A percentile compares a stretch with the other conserved stretches of the same genome.
These are phyloP conservation scores for Polyergus mexicanus DNA, from an alignment of 1,140 invertebrate genomes.

Conservation along the genomic window DNA sequence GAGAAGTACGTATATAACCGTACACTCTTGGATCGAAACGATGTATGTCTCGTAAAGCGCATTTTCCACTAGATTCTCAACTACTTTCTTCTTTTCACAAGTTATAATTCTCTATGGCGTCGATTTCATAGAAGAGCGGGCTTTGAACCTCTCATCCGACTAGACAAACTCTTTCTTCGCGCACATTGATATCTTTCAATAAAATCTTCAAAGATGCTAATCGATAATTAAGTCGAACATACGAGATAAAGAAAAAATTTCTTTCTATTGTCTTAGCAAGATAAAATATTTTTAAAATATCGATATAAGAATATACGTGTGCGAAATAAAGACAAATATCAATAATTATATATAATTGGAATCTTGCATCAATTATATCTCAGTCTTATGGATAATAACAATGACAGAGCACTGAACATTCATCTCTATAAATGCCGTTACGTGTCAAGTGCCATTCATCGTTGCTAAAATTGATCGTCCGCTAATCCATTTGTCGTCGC, in stretches of 20 bases:
- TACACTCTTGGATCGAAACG: slow-evolving; percentile 63
- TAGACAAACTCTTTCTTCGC: not conserved
- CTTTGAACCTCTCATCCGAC: slow-evolving; percentile 19
- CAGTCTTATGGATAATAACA: not conserved
- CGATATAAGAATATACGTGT: not conserved
- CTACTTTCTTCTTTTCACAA: slow-evolving; percentile 27
- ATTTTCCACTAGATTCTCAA: slow-evolving; percentile 62
- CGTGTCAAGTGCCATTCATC: not conserved
- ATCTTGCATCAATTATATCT: not conserved
- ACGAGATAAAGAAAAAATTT: not conserved
- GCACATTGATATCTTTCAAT: not conserved
- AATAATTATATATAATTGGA: not conserved
- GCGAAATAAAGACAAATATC: not conserved
- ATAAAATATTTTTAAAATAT: not conserved
- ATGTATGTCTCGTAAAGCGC: slow-evolving; percentile 65
- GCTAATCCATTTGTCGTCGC: slow-evolving; percentile 18
- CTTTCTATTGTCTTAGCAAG: not conserved
- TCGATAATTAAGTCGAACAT: slow-evolving; percentile 1
- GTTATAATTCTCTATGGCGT: slow-evolving; percentile 34
- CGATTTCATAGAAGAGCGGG: not conserved
- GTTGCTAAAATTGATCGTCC: slow-evolving; percentile 22
- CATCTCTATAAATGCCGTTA: slow-evolving; percentile 10
- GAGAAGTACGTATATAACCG: slow-evolving; percentile 50
- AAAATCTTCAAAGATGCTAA: not conserved
- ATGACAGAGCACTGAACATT: not conserved